Evolutionary conservation across 2,113 vertebrate species (phyloP), one percentile per base, ranked within the genome.

Genomic region (Urocitellus parryii): DNA sequence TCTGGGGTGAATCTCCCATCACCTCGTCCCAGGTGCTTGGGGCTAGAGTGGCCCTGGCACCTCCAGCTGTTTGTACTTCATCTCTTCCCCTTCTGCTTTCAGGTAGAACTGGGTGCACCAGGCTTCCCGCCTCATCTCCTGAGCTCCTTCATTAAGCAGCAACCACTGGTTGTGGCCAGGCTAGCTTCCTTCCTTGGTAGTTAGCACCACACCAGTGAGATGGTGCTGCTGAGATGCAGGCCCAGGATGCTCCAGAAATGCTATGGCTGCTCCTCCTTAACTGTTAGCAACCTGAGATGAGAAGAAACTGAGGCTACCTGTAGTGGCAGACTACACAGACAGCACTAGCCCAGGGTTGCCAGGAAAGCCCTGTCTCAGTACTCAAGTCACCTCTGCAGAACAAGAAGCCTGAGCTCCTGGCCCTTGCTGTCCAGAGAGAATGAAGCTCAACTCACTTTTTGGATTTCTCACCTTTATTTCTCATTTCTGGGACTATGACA

Each of bases 31-130:
- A 18, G 34, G 68, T 90, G 14, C 51, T 56, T 45, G 78, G 11
- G 58, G 81, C 77, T 11, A 0, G 22, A 42, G n/a, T 4, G 32
- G 45, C 72, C 83, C 58, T 56, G 48, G 37, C 32, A 18, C 0
- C n/a, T 79, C 39, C 45, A 27, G 11, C 18, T 65, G 27, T 63
- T 16, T 56, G 24, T 16, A 79, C 32, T 53, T 67, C 63, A 79
- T 12, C 4, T 17, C 13, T 0, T 27, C 7, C 3, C 42, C 86
- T 88, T 98, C n/a, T 96, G 58, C 91, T 97, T 98, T 56, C 98
- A 99, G 99, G 99, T 99, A 95, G 99, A 99, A 85, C 98, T 99
- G 0, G 99, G 99, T 63, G 98, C 99, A 27, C 99, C 99, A 0
- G 99, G 99, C 2, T 98, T 99, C 29, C 99, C 99, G 0, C 67